A percentile compares a stretch with the other conserved stretches of the same genome.
phyloP scores from a whole-genome alignment of 2,888 invertebrate genomes.

The Eupithecia tripunctaria region DNA sequence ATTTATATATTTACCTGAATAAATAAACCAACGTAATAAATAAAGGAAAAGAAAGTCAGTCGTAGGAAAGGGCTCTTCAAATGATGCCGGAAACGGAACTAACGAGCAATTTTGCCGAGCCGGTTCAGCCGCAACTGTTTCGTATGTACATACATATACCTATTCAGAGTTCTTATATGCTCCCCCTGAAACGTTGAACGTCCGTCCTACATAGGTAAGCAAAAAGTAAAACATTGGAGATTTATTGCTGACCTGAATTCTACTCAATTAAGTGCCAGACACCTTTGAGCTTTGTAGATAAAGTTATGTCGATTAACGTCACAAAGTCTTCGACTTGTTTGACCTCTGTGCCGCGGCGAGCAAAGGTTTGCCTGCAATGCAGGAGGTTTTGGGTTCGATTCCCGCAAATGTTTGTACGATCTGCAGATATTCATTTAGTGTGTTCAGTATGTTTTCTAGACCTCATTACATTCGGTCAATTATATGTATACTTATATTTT shows the following conservation, averaged over 20 bases:
- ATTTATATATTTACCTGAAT: neutral
- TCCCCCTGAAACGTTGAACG: neutral
- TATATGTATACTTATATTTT: too few species aligned
- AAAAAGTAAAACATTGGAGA: slow-evolving; percentile 4
- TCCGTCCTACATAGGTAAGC: neutral
- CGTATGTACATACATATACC: slow-evolving; percentile 21
- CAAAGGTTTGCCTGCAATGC: too few species aligned
- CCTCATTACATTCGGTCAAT: too few species aligned
- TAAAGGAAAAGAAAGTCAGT: slow-evolving; percentile 18
- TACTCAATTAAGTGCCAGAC: neutral
- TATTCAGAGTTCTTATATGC: neutral
- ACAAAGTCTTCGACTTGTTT: too few species aligned
- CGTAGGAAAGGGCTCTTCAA: slow-evolving; percentile 48
- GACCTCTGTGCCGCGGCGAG: too few species aligned
- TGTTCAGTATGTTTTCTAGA: too few species aligned
- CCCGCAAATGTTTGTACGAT: too few species aligned
- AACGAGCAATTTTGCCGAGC: slow-evolving; percentile 64
- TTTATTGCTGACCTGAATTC: neutral
- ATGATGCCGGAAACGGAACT: slow-evolving; percentile 60
- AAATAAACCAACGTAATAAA: slow-evolving; percentile 18
- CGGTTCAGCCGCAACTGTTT: slow-evolving; percentile 51
- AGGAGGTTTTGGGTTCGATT: too few species aligned
- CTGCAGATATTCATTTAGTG: too few species aligned
- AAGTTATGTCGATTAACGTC: neutral
- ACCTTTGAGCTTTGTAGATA: neutral